Evolutionary conservation across 2,797 vertebrate species (phyloP), one percentile per base, ranked within the genome.

Genomic region (Eulemur coronatus): DNA sequence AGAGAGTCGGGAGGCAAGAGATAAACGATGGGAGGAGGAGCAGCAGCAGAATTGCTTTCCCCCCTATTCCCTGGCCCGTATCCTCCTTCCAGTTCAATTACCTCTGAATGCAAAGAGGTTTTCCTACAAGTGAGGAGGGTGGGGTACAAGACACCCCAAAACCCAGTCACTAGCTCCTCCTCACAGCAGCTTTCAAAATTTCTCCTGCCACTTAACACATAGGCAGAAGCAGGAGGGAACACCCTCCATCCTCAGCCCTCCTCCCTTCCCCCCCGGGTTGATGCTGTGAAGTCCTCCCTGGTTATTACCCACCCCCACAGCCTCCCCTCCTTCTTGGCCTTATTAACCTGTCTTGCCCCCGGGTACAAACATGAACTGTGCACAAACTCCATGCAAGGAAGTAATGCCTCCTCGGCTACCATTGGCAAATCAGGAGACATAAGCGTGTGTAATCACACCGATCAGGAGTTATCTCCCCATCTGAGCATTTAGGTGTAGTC

Each of bases 281-380:
- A 95, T 87, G 91, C 86, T 88, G 48, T 79, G 95, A 92, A 89
- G 94, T 94, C 93, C 94, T 97, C 92, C 95, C 95, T 52, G 28
- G 84, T 97, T 73, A 97, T 98, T 97, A 98, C 96, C 96, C 81
- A 75, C 97, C 94, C 98, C 97, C 95, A 98, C 97, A 69, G 80
- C 41, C 90, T 96, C 76, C 94, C 96, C 94, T 98, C 95, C 95
- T 95, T 92, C 92, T 63, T 87, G 84, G 96, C 95, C 95, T 96
- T 97, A 96, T 97, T 97, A 97, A 94, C 94, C 95, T 87, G 80
- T 76, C 79, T 94, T 95, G 93, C 95, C 97, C 84, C 78, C 22
- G 76, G 98, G 97, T 85, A 84, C 41, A 94, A 95, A 89, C 82
- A 80, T 13, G 85, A 88, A 78, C 59, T 67, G 90, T 95, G 87